Conservation (phyloP, 2,797 vertebrate species). For the Cyclura pinguis region DNA sequence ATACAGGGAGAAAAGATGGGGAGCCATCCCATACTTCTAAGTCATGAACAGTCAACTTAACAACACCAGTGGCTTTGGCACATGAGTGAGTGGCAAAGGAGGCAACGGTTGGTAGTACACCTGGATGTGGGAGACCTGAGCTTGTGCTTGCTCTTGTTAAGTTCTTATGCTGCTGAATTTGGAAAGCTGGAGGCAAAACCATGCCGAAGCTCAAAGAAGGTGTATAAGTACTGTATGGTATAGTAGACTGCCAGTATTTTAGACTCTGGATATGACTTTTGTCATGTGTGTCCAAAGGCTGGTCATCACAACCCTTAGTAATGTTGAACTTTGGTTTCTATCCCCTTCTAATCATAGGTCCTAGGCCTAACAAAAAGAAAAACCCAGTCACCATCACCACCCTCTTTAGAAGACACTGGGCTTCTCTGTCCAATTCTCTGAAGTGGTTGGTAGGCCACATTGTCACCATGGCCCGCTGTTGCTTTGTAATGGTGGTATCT, state of each 20-base stretch:
- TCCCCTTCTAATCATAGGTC: background rate
- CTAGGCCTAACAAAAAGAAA: background rate
- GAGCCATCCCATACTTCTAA: background rate
- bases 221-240: background rate
- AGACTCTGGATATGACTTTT: background rate
- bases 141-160: background rate
- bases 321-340: background rate
- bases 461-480: background rate
- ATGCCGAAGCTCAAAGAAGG: background rate
- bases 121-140: background rate
- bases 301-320: background rate
- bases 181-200: background rate
- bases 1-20: too few species aligned
- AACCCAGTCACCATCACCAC: background rate
- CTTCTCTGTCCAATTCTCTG: background rate
- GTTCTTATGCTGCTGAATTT: background rate
- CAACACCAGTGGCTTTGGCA: background rate
- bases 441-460: background rate
- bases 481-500: background rate
- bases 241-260: background rate
- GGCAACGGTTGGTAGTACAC: background rate
- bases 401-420: too few species aligned
- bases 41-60: too few species aligned
- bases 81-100: background rate
- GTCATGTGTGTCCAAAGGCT: background rate